phyloP scores from a whole-genome alignment of 2,113 vertebrate species.

The Ciconia boyciana region DNA sequence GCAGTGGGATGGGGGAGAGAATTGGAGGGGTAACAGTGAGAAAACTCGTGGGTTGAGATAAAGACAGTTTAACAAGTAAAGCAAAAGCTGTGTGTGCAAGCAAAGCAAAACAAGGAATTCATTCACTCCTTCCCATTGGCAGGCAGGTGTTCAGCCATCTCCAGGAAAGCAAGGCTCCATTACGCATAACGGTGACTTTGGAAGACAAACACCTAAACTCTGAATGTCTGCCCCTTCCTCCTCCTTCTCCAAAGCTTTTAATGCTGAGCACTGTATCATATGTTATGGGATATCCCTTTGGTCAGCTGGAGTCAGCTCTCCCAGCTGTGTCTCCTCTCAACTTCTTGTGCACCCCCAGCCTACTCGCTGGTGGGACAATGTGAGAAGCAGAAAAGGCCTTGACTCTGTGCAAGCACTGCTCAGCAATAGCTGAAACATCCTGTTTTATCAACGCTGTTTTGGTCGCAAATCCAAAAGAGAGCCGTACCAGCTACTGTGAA shows the following conservation, averaged over 20 bases:
- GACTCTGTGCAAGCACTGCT: not conserved
- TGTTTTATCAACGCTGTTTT: not conserved
- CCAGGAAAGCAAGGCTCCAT: not conserved
- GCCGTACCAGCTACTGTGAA: not conserved
- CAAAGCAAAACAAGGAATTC: not conserved
- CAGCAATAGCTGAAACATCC: not conserved
- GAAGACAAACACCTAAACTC: not conserved
- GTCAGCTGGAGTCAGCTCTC: not conserved
- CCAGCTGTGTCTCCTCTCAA: not conserved
- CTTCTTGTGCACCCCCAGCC: not conserved
- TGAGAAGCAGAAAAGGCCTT: not conserved
- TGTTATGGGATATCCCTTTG: not conserved
- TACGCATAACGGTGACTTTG: rapidly evolving
- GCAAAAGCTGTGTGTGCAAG: rapidly evolving
- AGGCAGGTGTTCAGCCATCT: not conserved
- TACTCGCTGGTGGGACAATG: rapidly evolving
- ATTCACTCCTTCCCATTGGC: not conserved
- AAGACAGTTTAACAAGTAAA: not conserved
- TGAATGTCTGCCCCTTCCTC: not conserved
- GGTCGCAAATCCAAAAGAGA: not conserved
- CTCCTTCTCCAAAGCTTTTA: not conserved
- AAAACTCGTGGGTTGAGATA: not conserved
- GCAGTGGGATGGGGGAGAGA: not conserved
- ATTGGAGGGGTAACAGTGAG: not conserved
- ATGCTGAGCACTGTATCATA: not conserved